Evolutionary conservation across 2,797 vertebrate species (phyloP).

Genomic region (Ctenochaetus hawaiiensis): DNA sequence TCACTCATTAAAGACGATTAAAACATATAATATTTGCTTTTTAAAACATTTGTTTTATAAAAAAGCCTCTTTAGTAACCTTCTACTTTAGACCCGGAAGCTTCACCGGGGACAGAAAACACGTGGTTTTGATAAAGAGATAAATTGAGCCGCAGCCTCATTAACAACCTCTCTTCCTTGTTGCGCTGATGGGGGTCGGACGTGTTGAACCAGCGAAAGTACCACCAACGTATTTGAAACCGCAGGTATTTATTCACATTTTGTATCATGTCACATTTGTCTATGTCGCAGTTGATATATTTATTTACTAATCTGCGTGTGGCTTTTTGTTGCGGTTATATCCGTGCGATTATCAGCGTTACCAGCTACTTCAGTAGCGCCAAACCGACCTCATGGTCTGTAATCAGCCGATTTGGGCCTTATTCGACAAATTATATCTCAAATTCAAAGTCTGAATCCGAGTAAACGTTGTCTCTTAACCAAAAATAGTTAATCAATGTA

Average conservation of each 20-base stretch:
- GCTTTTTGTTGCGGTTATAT: background rate
- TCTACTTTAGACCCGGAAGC: constrained; percentile 71
- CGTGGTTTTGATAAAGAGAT: constrained; percentile 78
- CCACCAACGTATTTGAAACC: rapidly evolving
- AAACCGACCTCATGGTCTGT: constrained; percentile 53
- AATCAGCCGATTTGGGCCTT: background rate
- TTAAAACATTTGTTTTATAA: too few relatives aligned
- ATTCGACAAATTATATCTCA: background rate
- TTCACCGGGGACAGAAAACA: constrained; percentile 52
- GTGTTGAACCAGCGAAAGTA: rapidly evolving
- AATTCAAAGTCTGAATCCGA: rapidly evolving
- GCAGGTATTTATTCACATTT: background rate
- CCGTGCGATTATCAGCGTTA: background rate
- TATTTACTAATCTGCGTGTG: background rate
- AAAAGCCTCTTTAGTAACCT: too few relatives aligned
- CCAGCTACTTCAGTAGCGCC: constrained; percentile 18
- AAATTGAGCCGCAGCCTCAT: constrained; percentile 57
- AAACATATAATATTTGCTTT: too few relatives aligned
- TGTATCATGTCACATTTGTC: rapidly evolving
- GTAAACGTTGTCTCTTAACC: too few relatives aligned
- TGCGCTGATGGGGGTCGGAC: rapidly evolving
- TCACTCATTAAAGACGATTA: too few relatives aligned
- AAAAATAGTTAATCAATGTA: background rate
- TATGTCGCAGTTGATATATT: background rate
- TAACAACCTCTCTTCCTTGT: constrained; percentile 41